These are phyloP conservation scores for Acanthosepion pharaonis DNA, from an alignment of 2,888 invertebrate species.

Conservation along the genomic window DNA sequence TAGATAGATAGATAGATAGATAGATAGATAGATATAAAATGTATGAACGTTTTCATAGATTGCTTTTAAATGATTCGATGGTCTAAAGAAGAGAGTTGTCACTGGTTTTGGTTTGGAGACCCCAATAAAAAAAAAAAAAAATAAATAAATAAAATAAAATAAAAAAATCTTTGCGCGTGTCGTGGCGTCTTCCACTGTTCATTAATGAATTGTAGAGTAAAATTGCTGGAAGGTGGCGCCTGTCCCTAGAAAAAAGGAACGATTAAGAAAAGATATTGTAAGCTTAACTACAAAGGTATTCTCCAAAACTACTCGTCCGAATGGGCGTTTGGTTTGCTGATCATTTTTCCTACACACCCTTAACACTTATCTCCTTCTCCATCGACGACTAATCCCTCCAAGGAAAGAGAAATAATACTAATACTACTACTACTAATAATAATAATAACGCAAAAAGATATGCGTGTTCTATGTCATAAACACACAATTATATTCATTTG, in stretches of 20 bases:
- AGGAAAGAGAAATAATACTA: no score
- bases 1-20: no score
- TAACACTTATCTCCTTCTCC: neutral
- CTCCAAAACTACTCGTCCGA: neutral
- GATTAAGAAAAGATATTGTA: neutral
- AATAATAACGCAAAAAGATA: no score
- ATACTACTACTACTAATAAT: no score
- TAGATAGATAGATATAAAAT: no score
- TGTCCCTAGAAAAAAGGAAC: neutral
- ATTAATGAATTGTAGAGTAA: neutral
- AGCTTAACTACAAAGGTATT: slow-evolving; percentile 23
- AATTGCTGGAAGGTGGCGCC: neutral
- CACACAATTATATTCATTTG: no score
- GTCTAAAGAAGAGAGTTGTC: neutral
- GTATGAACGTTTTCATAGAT: no score
- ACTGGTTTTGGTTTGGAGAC: neutral
- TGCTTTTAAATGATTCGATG: no score
- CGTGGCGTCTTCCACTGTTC: neutral
- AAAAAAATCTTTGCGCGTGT: neutral
- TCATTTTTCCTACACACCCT: neutral
- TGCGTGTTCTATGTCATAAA: no score
- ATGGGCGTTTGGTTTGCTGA: neutral
- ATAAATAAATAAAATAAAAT: no score
- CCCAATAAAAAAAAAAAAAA: neutral
- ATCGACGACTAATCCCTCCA: neutral